Conservation (phyloP, 2,113 vertebrate genomes). For the Pomatorhinus ruficollis region DNA sequence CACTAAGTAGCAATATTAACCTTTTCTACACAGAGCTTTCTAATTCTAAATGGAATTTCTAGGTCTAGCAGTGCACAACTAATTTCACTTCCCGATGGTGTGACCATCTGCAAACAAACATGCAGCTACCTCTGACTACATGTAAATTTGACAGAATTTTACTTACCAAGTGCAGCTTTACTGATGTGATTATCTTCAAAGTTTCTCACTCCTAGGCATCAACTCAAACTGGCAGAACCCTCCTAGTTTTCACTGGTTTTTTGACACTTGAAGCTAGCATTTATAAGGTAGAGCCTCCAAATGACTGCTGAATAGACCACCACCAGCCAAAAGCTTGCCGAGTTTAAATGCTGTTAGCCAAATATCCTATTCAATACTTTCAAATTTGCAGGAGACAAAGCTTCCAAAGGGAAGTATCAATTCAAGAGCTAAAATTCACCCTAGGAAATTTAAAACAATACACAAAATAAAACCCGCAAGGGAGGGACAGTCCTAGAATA, state of each 20-base stretch:
- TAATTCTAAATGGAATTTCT: neutral
- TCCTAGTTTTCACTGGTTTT: conserved; percentile 12
- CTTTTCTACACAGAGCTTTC: neutral
- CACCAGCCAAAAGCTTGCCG: conserved; percentile 6
- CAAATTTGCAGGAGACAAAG: neutral
- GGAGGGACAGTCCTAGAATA: neutral
- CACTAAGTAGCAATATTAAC: neutral
- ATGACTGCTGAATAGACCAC: neutral
- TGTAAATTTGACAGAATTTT: conserved; percentile 36
- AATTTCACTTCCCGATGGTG: neutral
- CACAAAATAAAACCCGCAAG: neutral
- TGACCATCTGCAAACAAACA: neutral
- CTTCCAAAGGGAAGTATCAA: neutral
- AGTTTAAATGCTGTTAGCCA: conserved; percentile 54
- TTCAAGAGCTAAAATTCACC: neutral
- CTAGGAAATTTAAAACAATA: neutral
- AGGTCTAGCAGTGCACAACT: neutral
- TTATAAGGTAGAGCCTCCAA: conserved; percentile 35
- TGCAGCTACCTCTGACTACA: neutral
- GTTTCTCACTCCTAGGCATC: conserved; percentile 49
- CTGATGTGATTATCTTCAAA: conserved; percentile 31
- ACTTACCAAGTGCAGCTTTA: conserved; percentile 15
- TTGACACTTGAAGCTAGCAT: conserved; percentile 45
- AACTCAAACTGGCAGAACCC: conserved; percentile 25
- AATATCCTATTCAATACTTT: neutral